Percentiles rank a stretch among this genome's conserved stretches.
These are phyloP conservation scores for Atrina japonica DNA, from an alignment of 2,888 invertebrate genomes.

Conservation along the genomic window DNA sequence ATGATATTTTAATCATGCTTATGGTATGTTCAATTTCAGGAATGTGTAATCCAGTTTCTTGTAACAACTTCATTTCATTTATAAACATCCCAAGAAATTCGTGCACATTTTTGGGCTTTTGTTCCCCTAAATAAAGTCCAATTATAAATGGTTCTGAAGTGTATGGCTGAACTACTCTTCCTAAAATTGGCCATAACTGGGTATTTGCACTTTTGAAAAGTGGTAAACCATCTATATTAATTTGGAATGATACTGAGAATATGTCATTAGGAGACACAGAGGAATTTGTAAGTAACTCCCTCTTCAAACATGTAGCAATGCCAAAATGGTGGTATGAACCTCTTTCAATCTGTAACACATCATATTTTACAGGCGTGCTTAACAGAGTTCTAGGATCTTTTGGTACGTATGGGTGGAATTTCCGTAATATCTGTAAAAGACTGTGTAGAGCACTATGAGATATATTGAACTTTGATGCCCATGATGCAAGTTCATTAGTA, in stretches of 20 bases:
- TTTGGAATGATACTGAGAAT: slow-evolving; percentile 3
- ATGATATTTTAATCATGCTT: slow-evolving; percentile 39
- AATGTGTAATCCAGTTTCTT: slow-evolving; percentile 13
- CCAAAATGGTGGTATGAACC: too few species aligned
- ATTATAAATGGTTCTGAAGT: slow-evolving; percentile 37
- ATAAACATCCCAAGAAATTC: slow-evolving; percentile 47
- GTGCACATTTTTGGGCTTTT: slow-evolving; percentile 43
- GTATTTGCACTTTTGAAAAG: slow-evolving; percentile 35
- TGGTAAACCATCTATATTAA: slow-evolving; percentile 40
- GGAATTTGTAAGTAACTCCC: too few species aligned
- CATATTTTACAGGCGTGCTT: too few species aligned
- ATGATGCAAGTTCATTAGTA: too few species aligned
- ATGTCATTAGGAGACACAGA: too few species aligned
- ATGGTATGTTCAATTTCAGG: slow-evolving; percentile 6
- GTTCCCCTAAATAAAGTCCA: slow-evolving; percentile 42
- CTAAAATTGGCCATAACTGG: slow-evolving; percentile 40
- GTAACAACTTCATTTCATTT: slow-evolving; percentile 40
- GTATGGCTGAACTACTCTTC: slow-evolving; percentile 17
- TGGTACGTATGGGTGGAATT: too few species aligned
- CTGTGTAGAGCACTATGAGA: too few species aligned
- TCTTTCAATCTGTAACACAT: too few species aligned
- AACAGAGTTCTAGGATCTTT: too few species aligned
- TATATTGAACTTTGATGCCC: too few species aligned
- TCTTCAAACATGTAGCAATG: too few species aligned
- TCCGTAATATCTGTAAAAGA: too few species aligned